phyloP scores from a whole-genome alignment of 2,797 vertebrate genomes.

The Lepus oiostolus region DNA sequence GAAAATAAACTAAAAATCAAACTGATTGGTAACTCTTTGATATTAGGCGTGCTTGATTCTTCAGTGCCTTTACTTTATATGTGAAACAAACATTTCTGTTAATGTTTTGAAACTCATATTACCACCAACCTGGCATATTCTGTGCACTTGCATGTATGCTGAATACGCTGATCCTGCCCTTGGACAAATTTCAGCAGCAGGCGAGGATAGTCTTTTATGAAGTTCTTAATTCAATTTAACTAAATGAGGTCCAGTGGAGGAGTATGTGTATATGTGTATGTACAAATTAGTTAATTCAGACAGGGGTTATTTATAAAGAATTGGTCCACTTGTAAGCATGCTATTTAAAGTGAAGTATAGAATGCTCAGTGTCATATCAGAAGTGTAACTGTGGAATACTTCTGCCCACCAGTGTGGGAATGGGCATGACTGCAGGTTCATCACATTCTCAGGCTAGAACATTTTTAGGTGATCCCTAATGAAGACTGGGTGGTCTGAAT shows the following conservation, averaged over 20 bases:
- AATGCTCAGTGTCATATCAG: not conserved
- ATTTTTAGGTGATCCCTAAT: not conserved
- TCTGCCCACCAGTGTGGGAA: not conserved
- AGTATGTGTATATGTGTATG: not conserved
- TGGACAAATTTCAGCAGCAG: not conserved
- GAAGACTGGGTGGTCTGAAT: not conserved
- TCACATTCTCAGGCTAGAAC: not conserved
- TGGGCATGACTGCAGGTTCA: not conserved
- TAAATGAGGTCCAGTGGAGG: not conserved
- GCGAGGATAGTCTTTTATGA: not conserved
- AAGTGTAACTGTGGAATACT: not conserved
- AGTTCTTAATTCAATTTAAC: not conserved
- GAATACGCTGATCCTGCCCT: not conserved
- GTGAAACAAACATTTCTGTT: slow-evolving; percentile 36
- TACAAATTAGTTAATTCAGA: not conserved
- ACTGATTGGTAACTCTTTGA: not conserved
- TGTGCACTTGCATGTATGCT: not conserved
- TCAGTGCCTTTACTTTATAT: not conserved
- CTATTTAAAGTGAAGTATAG: not conserved
- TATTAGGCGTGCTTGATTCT: slow-evolving; percentile 4
- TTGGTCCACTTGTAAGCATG: not conserved
- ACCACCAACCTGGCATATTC: not conserved
- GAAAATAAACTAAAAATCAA: slow-evolving; percentile 58
- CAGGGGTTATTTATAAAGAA: slow-evolving; percentile 46
- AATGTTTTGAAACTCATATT: not conserved